Conservation (phyloP, 2,888 invertebrate genomes). For the Pristionchus fissidentatus region DNA sequence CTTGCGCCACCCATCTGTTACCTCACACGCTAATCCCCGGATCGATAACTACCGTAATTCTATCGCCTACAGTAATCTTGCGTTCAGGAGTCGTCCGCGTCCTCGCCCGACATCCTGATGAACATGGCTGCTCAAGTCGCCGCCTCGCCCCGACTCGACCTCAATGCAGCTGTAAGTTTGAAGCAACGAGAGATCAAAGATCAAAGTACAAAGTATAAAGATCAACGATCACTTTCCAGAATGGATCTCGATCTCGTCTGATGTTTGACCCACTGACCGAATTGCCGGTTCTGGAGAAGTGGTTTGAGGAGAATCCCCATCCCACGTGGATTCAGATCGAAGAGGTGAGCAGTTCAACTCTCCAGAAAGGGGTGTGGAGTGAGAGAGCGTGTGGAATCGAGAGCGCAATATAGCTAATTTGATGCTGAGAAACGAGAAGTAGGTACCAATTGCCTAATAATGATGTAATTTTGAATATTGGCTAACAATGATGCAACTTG, state of each 20-base stretch:
- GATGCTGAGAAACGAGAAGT: no score
- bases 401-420: no score
- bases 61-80: not conserved
- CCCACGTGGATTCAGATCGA: conserved; percentile 97
- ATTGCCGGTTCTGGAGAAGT: conserved; percentile 82
- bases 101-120: conserved; percentile 65
- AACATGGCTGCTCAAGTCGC: conserved; percentile 58
- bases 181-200: not conserved
- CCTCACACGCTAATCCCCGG: not conserved
- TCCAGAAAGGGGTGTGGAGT: not conserved
- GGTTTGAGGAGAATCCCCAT: conserved; percentile 98
- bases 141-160: conserved; percentile 58
- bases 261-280: conserved; percentile 99
- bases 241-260: conserved; percentile 86
- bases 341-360: conserved; percentile 83
- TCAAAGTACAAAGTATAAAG: not conserved
- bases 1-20: conserved; percentile 5
- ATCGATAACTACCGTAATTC: not conserved
- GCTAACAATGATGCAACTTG: no score
- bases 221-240: conserved; percentile 37
- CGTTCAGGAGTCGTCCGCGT: conserved; percentile 66
- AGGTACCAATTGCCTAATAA: not conserved
- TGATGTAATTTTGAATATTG: no score
- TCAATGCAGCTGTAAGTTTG: conserved; percentile 18
- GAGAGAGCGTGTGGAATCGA: no score